Conservation (phyloP, 2,888 invertebrate species). For the Apamea crenata region DNA sequence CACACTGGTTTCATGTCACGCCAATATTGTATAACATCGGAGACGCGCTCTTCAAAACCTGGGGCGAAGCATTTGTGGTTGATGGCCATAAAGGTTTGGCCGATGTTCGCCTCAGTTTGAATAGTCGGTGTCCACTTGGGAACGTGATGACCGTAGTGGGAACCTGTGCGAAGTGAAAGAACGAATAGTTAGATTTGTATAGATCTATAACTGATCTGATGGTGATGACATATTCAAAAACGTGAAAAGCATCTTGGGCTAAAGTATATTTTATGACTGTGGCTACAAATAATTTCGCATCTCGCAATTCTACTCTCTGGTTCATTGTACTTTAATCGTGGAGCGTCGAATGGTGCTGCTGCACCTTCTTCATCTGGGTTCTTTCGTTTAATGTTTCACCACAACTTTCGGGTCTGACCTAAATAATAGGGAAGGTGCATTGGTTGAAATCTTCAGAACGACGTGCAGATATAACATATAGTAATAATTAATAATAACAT, state of each 20-base stretch:
- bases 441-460: not conserved
- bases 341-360: not conserved
- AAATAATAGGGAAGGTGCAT: not conserved
- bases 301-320: not conserved
- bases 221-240: not conserved
- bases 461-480: not conserved
- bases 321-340: not conserved
- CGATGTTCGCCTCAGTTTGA: slow-evolving; percentile 3
- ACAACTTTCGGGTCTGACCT: not conserved
- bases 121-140: slow-evolving; percentile 6
- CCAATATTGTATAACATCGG: slow-evolving; percentile 31
- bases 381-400: not conserved
- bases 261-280: not conserved
- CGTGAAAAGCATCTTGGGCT: not conserved
- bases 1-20: slow-evolving; percentile 36
- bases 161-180: slow-evolving; percentile 6
- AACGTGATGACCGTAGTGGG: slow-evolving; percentile 21
- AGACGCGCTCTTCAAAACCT: slow-evolving; percentile 31
- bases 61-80: slow-evolving; percentile 36
- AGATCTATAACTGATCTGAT: not conserved
- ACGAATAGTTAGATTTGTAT: not conserved
- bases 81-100: slow-evolving; percentile 34
- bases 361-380: not conserved
- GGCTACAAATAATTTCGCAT: not conserved
- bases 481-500: no score